These are phyloP conservation scores for Phenganax stokvisi DNA, from an alignment of 92 coral and sea anemone species.

Conservation along the genomic window DNA sequence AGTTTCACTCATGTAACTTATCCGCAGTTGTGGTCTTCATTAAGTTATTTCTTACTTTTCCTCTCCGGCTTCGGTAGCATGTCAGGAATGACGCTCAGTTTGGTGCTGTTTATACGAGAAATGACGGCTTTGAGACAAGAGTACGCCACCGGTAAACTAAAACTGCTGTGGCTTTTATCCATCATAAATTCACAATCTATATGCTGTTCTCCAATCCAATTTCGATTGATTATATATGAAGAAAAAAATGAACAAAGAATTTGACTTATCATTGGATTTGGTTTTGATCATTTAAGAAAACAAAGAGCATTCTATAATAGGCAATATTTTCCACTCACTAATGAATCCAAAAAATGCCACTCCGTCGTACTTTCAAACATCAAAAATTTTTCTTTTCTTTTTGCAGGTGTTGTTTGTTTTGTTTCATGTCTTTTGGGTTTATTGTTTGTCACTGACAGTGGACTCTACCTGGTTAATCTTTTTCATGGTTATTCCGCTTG, in stretches of 20 bases:
- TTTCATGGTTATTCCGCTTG: conserved; percentile 20
- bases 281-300: too few species aligned
- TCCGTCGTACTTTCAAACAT: neutral
- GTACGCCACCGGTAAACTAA: conserved; percentile 10
- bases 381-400: neutral
- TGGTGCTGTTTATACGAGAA: conserved; percentile 54
- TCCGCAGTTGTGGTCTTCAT: conserved; percentile 61
- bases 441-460: conserved; percentile 26
- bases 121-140: conserved; percentile 30
- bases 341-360: too few species aligned
- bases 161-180: too few species aligned
- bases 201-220: too few species aligned
- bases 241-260: too few species aligned
- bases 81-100: conserved; percentile 75
- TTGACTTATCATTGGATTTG: too few species aligned
- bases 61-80: conserved; percentile 68
- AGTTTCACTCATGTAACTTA: conserved; percentile 29
- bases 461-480: conserved; percentile 19
- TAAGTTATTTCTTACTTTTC: conserved; percentile 74
- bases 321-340: too few species aligned
- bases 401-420: conserved; percentile 18
- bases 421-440: conserved; percentile 21
- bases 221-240: too few species aligned
- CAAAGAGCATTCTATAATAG: too few species aligned
- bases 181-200: too few species aligned